phyloP scores from a whole-genome alignment of 2,797 vertebrate genomes.

The Lindbergichthys nudifrons region DNA sequence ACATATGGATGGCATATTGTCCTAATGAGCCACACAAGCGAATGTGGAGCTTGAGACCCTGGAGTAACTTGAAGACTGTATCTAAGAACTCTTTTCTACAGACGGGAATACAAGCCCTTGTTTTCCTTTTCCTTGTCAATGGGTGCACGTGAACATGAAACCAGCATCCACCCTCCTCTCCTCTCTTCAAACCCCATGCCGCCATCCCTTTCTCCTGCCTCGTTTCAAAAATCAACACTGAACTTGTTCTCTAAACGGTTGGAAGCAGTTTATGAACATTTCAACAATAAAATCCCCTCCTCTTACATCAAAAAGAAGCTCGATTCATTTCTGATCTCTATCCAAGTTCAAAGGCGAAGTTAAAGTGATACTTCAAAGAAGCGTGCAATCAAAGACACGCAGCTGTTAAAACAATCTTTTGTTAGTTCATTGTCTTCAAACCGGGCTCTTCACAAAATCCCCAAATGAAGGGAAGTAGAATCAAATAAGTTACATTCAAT shows the following conservation, averaged over 20 bases:
- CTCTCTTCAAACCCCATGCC: conserved; percentile 26
- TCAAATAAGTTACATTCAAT: conserved; percentile 83
- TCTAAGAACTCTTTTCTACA: conserved; percentile 24
- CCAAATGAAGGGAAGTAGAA: conserved; percentile 83
- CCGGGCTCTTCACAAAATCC: conserved; percentile 92
- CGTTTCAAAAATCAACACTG: conserved; percentile 83
- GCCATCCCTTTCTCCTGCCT: conserved; percentile 41
- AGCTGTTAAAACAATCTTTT: conserved; percentile 99
- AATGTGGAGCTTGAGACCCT: conserved; percentile 30
- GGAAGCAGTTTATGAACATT: conserved; percentile 93
- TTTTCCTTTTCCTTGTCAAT: conserved; percentile 61
- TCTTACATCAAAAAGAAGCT: conserved; percentile 96
- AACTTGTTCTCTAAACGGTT: conserved; percentile 89
- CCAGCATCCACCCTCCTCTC: conserved; percentile 44
- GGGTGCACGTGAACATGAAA: conserved; percentile 64
- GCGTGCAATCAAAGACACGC: conserved; percentile 98
- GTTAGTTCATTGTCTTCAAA: conserved; percentile 98
- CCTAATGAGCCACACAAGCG: conserved; percentile 59
- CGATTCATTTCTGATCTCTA: conserved; percentile 98
- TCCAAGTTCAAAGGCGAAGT: conserved; percentile 99
- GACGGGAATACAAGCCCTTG: conserved; percentile 49
- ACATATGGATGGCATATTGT: conserved; percentile 59
- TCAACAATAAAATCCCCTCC: conserved; percentile 96
- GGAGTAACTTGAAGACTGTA: conserved; percentile 24
- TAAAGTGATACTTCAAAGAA: conserved; percentile 99